Base-by-base conservation (phyloP, 2,888 invertebrate species). In the Labia minor region DNA sequence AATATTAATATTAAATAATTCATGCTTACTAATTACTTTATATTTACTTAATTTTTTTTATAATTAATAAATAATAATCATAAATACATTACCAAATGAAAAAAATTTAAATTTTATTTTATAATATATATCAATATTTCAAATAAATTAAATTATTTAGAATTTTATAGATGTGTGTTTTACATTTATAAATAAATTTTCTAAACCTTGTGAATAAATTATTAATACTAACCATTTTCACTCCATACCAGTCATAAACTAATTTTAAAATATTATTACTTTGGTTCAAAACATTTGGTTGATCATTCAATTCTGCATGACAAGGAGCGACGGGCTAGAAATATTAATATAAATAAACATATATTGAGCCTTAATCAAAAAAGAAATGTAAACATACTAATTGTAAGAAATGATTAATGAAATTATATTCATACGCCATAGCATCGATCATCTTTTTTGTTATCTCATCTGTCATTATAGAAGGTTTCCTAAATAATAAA, bases 211-310 rank as follows among this genome's bases (percentile, higher is more conserved):
- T n/a, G n/a, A n/a, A n/a, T n/a, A n/a, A n/a, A n/a, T n/a, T n/a
- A n/a, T n/a, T n/a, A n/a, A 26, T 26, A 66, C 74, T 49, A 2
- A 49, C 49, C 49, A 49, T 49, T 49, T 49, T 49, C 2, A 49
- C 16, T 4, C 16, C 16, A 49, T 49, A 49, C 14, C 14, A 49
- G 3, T 49, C 49, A 16, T 49, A 49, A 49, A 14, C 14, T 14
- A 49, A 16, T 49, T 49, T 49, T 16, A 49, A 49, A 3, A 49
- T 49, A 14, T 49, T 49, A 4, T 14, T 49, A 16, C 14, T 49
- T 49, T 49, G 49, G 3, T 49, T 16, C 49, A 49, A 10, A n/a
- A 49, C 14, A 3, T 14, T 16, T 49, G 3, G 8, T 49, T 49
- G 6, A n/a, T 49, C n/a, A 14, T 11, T 49, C 14, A 16, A n/a